Evolutionary conservation across 2,113 vertebrate genomes (phyloP).

Genomic region (Willisornis vidua): DNA sequence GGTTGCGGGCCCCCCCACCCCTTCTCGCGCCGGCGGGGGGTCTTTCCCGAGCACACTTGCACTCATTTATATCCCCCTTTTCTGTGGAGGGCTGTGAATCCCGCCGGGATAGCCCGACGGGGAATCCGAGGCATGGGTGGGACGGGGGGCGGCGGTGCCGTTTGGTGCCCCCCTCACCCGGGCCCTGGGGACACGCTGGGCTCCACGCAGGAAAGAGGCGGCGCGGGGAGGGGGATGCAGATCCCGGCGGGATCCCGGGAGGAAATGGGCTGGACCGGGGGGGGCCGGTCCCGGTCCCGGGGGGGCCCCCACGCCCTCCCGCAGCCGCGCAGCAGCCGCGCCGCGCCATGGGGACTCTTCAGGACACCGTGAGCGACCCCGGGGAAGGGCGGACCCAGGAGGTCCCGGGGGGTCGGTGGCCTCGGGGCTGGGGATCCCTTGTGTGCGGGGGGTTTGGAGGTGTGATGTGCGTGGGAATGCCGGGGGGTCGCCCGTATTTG

Average conservation of each 20-base stretch:
- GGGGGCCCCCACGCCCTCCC: not conserved
- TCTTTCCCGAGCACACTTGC: not conserved
- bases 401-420: not conserved
- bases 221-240: not conserved
- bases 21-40: not conserved
- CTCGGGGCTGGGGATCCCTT: not conserved
- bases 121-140: not conserved
- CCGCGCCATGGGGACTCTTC: slow-evolving; percentile 6
- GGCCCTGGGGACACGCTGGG: not conserved
- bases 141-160: too few relatives aligned
- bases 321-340: not conserved
- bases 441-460: not conserved
- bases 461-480: not conserved
- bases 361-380: not conserved
- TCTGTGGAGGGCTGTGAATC: not conserved
- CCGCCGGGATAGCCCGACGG: not conserved
- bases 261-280: slow-evolving; percentile 16
- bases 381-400: not conserved
- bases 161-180: not conserved
- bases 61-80: not conserved
- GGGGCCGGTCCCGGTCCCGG: not conserved
- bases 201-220: not conserved
- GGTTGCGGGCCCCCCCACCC: not conserved
- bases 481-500: not conserved
- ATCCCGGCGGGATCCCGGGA: not conserved